Conservation (phyloP, 1,140 invertebrate genomes). For the Eriocheir sinensis region DNA sequence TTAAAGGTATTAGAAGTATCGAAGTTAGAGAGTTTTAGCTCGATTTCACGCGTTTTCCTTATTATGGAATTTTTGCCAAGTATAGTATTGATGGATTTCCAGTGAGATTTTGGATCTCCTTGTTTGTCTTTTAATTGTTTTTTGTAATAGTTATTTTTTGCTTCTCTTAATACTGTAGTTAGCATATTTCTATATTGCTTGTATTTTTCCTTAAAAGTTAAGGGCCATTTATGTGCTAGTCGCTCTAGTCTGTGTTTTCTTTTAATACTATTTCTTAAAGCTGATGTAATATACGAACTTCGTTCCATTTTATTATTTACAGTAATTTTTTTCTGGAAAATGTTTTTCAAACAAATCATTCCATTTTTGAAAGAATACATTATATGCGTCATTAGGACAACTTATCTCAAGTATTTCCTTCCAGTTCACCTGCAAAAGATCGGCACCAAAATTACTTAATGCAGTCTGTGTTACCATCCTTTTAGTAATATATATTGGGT, state of each 20-base stretch:
- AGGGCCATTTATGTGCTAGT: neutral
- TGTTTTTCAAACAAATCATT: conserved; percentile 19
- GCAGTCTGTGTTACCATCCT: neutral
- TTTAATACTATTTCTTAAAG: conserved; percentile 16
- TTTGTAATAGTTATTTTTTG: neutral
- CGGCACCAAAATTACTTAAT: neutral
- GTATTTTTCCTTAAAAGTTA: neutral
- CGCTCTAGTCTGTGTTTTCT: neutral
- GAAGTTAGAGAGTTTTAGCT: too few relatives aligned
- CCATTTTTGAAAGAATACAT: neutral
- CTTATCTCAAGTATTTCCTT: neutral
- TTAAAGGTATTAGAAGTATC: too few relatives aligned
- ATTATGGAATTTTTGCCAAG: too few relatives aligned
- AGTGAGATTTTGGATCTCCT: neutral
- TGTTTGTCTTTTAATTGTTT: neutral
- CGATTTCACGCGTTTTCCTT: too few relatives aligned
- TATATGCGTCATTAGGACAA: conserved; percentile 29
- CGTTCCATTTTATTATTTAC: neutral
- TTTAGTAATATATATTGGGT: neutral
- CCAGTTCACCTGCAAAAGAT: neutral
- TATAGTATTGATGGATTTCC: neutral
- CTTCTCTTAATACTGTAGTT: neutral
- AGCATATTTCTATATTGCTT: neutral
- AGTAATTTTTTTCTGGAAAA: neutral
- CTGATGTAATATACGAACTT: neutral